Base-by-base conservation (phyloP, 2,113 vertebrate genomes). In the Balaeniceps rex region DNA sequence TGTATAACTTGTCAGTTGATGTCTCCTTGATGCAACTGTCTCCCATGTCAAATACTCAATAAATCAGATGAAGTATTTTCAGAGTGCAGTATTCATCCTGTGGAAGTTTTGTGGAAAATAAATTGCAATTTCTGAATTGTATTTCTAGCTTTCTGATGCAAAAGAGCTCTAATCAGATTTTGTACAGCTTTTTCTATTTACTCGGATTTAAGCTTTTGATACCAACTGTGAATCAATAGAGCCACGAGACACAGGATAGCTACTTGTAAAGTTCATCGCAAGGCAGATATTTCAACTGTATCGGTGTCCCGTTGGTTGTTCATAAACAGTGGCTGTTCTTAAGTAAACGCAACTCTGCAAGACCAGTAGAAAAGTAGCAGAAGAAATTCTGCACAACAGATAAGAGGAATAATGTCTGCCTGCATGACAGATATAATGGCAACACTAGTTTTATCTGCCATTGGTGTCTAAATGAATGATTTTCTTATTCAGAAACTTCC, bases 171-270 rank as follows among this genome's bases (percentile, higher is more conserved):
- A 94, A 94, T 93, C 10, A 82, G 44, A 72, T 38, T 31, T 95
- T 4, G 6, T 42, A 74, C 8, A 93, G 26, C 46, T 97, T 97
- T 76, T 64, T 14, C 29, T 90, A 46, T 94, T 64, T 72, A 71
- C 69, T 96, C 78, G 87, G 49, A 85, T 90, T 96, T 70, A 23
- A 64, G 42, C 3, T 84, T 85, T 69, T 87, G 24, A 93, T 68
- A 82, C 19, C 49, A 93, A 40, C 55, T 77, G 47, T 94, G 90
- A 95, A 90, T 87, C 92, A 92, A 88, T 17, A 95, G 85, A 90
- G 44, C 29, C 82, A 72, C 68, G 87, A 95, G 51, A 83, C 47
- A 57, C 10, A 84, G 52, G 52, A n/a, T 11, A 71, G 26, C 9
- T 88, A 4, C 54, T 84, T 63, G 42, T 38, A 54, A 47, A 18